Percentiles rank a stretch among this genome's conserved stretches.
Conservation (phyloP, 2,888 invertebrate species). For the Dynastes grantii region DNA sequence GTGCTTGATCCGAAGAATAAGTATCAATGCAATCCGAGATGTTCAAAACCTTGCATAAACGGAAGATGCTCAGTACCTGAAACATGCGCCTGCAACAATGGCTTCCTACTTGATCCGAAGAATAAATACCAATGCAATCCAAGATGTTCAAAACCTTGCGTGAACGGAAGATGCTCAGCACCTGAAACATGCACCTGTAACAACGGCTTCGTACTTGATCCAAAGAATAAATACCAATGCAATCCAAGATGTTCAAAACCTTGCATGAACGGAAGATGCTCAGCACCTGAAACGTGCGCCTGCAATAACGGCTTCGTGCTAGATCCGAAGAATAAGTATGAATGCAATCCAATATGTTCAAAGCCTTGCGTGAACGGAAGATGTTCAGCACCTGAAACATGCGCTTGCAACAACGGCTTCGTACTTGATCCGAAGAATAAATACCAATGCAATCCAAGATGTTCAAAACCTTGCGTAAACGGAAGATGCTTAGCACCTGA, state of each 20-base stretch:
- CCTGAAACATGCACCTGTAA: conserved; percentile 54
- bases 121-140: conserved; percentile 53
- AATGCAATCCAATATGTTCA: conserved; percentile 2
- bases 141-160: conserved; percentile 51
- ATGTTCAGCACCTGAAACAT: conserved; percentile 50
- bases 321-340: too few relatives aligned
- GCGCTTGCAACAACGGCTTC: conserved; percentile 53
- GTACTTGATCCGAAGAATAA: conserved; percentile 54
- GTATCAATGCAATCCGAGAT: conserved; percentile 57
- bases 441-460: conserved; percentile 60
- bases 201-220: conserved; percentile 50
- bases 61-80: conserved; percentile 65
- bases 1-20: conserved; percentile 59
- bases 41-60: conserved; percentile 63
- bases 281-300: conserved; percentile 60
- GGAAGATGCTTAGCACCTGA: conserved; percentile 69
- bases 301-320: conserved; percentile 56
- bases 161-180: conserved; percentile 53
- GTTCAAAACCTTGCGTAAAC: conserved; percentile 66
- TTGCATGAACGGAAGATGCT: conserved; percentile 59
- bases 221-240: conserved; percentile 49
- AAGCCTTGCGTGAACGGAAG: conserved; percentile 48
- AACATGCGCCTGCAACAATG: conserved; percentile 51
- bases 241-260: conserved; percentile 54
- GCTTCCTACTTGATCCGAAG: conserved; percentile 46